Base-by-base conservation (phyloP, 2,797 vertebrate species). In the Botia kubotai region DNA sequence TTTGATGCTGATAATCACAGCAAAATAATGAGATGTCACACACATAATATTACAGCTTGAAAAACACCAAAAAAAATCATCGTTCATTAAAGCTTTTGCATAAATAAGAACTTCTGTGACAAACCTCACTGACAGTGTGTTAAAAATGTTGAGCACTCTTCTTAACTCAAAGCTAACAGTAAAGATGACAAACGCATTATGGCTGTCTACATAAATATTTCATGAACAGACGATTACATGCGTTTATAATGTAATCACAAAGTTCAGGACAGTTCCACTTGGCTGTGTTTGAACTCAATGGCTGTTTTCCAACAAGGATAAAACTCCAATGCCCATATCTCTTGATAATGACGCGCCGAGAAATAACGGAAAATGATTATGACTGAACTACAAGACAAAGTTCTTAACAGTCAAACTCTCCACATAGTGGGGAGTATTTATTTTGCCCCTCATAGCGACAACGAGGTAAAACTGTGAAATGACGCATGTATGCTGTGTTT, bases 251-350 rank as follows among this genome's bases (percentile, higher is more conserved):
- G 8, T 29, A 29, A 46, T 57, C 21, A 62, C 62, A 65, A 17
- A 60, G 21, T 33, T 33, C 26, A 33, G 26, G 6, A 63, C 14
- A 29, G 23, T n/a, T 36, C 17, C 17, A 48, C 17, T 12, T n/a
- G 76, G 76, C 76, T 70, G 76, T 58, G 75, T 78, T 78, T 78
- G 36, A 77, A 60, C 53, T 60, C 43, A 14, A 50, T 0, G 3
- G 53, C 39, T 57, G 12, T 70, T 70, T 19, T 36, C 29, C 53
- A 19, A 6, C 19, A 63, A 57, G 13, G n/a, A 65, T n/a, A 2
- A 58, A 21, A 58, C 6, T 19, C 2, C 55, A 36, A 39, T 17
- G 6, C 36, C 26, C 10, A 23, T 26, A 29, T 17, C 2, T 65
- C 16, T 11, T 65, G 11, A 65, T n/a, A 65, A 36, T 5, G 2